Base-by-base conservation (phyloP, 2,113 vertebrate genomes). In the Neodon shergylaensis region DNA sequence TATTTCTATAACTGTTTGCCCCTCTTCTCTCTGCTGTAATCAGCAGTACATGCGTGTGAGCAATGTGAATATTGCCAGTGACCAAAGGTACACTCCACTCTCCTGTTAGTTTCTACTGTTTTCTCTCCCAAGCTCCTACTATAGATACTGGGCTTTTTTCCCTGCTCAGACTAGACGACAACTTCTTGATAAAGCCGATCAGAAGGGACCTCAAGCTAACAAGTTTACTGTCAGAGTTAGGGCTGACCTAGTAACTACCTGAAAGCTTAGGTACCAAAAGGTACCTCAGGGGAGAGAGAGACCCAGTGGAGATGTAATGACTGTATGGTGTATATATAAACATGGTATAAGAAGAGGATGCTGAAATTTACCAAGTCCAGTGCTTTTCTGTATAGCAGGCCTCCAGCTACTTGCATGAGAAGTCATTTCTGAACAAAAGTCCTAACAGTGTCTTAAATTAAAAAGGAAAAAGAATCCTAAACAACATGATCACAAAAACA, bases 391-490 rank as follows among this genome's bases (percentile, higher is more conserved):
- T 76, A 14, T 68, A 78, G 65, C 52, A 81, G 49, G 73, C 7
- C 39, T 52, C 52, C 63, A 39, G 28, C 19, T 66, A 42, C 28
- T 82, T 90, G 81, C 47, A 76, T 42, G 44, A 47, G 66, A n/a
- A 17, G 24, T 8, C 83, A 61, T 66, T 94, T 88, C 19, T 90
- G 79, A 93, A 84, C 33, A 94, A 94, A 92, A 39, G 31, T 26
- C 47, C 52, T 13, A 87, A 58, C 2, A 5, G 52, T 72, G 5
- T 52, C 52, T 95, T 92, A 17, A 87, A 79, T 82, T 94, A 39
- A 88, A 95, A 97, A 85, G 33, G 36, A 91, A 96, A 93, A 91
- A 22, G 2, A 81, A 31, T 88, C 11, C 17, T 72, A 93, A 96
- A 92, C 1, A 82, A 7, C 24, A 81, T 17, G 13, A 39, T 52